Evolutionary conservation across 2,113 vertebrate species (phyloP).

Genomic region (Pithys albifrons): DNA sequence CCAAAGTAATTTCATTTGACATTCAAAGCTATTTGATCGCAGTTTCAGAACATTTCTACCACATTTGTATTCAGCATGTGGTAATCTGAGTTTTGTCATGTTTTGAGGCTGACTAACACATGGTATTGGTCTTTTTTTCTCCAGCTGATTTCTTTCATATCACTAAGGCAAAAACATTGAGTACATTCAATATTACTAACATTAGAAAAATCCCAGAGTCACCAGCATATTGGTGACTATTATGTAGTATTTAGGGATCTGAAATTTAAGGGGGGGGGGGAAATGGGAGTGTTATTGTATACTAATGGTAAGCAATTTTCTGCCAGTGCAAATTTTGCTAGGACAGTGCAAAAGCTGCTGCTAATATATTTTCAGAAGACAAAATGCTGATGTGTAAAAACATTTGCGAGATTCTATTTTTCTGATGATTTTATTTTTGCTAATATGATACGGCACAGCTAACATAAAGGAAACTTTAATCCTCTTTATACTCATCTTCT

Average conservation of each 20-base stretch:
- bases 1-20: constrained; percentile 75
- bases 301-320: constrained; percentile 3
- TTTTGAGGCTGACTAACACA: constrained; percentile 36
- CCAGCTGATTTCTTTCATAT: constrained; percentile 55
- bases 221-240: constrained; percentile 7
- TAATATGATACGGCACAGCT: neutral
- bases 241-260: neutral
- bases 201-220: constrained; percentile 18
- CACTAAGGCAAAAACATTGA: constrained; percentile 33
- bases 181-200: constrained; percentile 32
- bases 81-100: constrained; percentile 35
- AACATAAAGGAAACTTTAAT: neutral
- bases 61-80: constrained; percentile 60
- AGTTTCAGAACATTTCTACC: constrained; percentile 47
- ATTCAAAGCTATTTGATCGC: constrained; percentile 67
- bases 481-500: neutral
- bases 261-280: neutral
- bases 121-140: constrained; percentile 14
- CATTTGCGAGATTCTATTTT: neutral
- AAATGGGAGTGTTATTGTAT: constrained; percentile 1
- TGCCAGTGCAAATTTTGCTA: neutral
- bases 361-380: neutral
- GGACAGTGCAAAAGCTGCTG: neutral
- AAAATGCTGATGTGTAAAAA: constrained; percentile 22
- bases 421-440: neutral